A percentile compares a stretch with the other conserved stretches of the same genome.
Conservation (phyloP, 2,888 invertebrate genomes). For the Mythimna vitellina region DNA sequence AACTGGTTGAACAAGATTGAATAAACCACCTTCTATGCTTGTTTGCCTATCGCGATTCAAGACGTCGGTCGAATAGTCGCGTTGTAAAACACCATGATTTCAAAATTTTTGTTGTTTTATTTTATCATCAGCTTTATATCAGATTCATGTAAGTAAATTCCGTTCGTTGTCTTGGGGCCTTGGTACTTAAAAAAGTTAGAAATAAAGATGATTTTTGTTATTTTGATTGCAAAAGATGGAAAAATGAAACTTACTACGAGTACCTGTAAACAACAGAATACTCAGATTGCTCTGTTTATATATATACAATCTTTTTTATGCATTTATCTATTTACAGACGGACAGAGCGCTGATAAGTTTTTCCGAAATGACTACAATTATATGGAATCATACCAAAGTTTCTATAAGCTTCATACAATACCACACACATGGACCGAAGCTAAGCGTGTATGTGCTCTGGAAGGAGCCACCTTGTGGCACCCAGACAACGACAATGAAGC, state of each 20-base stretch:
- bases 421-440: conserved; percentile 77
- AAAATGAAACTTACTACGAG: too few species aligned
- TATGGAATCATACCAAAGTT: conserved; percentile 72
- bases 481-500: conserved; percentile 76
- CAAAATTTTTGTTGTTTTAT: conserved; percentile 29
- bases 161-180: background rate
- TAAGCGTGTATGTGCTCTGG: conserved; percentile 72
- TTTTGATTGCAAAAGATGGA: background rate
- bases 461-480: conserved; percentile 80
- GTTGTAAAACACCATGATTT: conserved; percentile 29
- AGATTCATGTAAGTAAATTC: conserved; percentile 49
- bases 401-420: conserved; percentile 81
- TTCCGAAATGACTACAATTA: conserved; percentile 82
- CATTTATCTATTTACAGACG: conserved; percentile 67
- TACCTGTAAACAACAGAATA: too few species aligned
- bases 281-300: too few species aligned
- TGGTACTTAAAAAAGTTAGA: too few species aligned
- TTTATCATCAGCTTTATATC: conserved; percentile 33
- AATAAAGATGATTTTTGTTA: background rate
- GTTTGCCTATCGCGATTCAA: background rate
- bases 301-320: background rate
- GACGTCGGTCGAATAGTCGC: conserved; percentile 1
- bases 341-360: conserved; percentile 71
- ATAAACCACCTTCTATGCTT: conserved; percentile 1
- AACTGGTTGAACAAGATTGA: conserved; percentile 9